A percentile compares a stretch with the other conserved stretches of the same genome.
Conservation (phyloP, 2,797 vertebrate species). For the Eulemur rubriventer region DNA sequence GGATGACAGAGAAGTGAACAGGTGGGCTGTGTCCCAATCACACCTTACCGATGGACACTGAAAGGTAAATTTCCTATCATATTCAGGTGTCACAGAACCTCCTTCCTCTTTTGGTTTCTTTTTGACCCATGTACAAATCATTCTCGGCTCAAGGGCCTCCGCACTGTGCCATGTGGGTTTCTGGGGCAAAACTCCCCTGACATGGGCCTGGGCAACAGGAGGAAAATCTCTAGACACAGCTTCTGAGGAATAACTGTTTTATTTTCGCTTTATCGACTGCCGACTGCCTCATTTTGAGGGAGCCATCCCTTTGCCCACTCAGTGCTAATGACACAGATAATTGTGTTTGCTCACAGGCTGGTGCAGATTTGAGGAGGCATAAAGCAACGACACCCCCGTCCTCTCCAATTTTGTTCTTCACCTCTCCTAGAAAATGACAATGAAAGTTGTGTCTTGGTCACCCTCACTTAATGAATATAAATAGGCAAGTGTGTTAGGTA, state of each 20-base stretch:
- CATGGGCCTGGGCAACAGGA: accelerated
- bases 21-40: accelerated
- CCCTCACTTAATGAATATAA: background rate
- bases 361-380: background rate
- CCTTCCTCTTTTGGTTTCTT: background rate
- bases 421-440: background rate
- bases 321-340: accelerated
- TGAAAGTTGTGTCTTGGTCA: background rate
- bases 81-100: background rate
- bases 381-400: background rate
- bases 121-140: accelerated
- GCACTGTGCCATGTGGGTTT: accelerated
- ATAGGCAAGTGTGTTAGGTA: background rate
- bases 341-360: accelerated
- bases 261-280: no score
- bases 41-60: accelerated
- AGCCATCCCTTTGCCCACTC: accelerated
- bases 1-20: accelerated
- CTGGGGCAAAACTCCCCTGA: background rate
- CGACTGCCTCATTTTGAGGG: background rate
- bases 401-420: background rate
- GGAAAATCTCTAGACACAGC: background rate
- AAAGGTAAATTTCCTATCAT: background rate
- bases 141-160: background rate
- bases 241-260: background rate